Conservation (phyloP, 2,888 invertebrate genomes). For the Thereva nobilitata region DNA sequence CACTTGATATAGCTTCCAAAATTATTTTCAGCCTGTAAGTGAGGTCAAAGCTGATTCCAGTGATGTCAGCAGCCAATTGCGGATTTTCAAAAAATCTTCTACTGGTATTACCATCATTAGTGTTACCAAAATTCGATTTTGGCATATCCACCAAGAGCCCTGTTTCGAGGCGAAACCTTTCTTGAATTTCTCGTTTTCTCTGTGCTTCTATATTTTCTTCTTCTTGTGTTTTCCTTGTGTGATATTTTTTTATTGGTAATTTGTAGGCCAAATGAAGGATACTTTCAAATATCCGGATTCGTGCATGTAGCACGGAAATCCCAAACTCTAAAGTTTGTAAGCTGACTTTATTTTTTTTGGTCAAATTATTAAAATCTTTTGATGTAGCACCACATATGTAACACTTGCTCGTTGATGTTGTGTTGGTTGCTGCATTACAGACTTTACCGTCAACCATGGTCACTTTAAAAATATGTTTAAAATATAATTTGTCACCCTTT, state of each 20-base stretch:
- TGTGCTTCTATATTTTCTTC: neutral
- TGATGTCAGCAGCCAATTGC: slow-evolving; percentile 29
- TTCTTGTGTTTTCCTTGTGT: neutral
- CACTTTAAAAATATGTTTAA: slow-evolving; percentile 7
- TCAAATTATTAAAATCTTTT: slow-evolving; percentile 31
- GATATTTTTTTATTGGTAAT: neutral
- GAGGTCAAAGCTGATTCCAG: slow-evolving; percentile 25
- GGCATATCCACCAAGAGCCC: slow-evolving; percentile 6
- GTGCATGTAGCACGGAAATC: neutral
- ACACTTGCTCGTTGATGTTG: slow-evolving; percentile 10
- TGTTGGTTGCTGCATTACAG: slow-evolving; percentile 20
- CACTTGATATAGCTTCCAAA: slow-evolving; percentile 33
- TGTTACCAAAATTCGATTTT: slow-evolving; percentile 2
- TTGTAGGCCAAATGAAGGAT: neutral
- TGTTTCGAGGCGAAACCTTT: neutral
- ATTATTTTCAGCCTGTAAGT: slow-evolving; percentile 30
- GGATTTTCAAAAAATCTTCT: slow-evolving; percentile 33
- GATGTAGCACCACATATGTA: slow-evolving; percentile 30
- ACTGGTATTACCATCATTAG: slow-evolving; percentile 4
- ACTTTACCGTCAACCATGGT: slow-evolving; percentile 20
- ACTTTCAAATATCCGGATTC: neutral
- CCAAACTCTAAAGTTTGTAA: neutral
- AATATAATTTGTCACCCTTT: neutral
- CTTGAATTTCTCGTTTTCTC: slow-evolving; percentile 3
- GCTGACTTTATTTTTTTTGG: no score